Conservation (phyloP, 2,113 vertebrate species). For the Melospiza melodia region DNA sequence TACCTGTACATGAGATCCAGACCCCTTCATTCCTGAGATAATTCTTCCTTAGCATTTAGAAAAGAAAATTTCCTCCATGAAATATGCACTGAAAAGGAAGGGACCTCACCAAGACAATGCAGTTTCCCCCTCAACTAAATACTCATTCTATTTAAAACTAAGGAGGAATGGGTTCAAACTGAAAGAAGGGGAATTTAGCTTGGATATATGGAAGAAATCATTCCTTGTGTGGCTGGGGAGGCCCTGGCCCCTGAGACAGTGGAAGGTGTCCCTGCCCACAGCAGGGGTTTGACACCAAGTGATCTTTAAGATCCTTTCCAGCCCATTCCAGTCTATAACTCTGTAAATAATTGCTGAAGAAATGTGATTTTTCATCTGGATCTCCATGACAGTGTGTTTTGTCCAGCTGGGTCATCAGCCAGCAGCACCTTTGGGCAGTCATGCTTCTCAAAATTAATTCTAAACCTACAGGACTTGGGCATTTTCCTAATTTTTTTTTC, state of each 20-base stretch:
- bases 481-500: not conserved
- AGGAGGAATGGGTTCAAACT: no score
- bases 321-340: not conserved
- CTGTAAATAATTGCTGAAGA: not conserved
- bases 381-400: fast-evolving
- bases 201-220: not conserved
- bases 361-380: not conserved
- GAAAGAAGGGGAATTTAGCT: not conserved
- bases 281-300: not conserved
- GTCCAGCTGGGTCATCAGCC: not conserved
- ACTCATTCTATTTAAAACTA: not conserved
- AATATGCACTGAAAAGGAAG: not conserved
- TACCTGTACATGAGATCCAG: not conserved
- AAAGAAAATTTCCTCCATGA: not conserved
- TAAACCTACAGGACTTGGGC: not conserved
- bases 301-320: not conserved
- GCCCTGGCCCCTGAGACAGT: not conserved
- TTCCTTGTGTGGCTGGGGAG: not conserved
- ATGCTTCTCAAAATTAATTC: not conserved
- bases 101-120: not conserved
- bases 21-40: not conserved
- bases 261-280: not conserved
- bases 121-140: not conserved
- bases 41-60: not conserved
- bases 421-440: not conserved